Evolutionary conservation across 2,888 invertebrate genomes (phyloP), one percentile per base, ranked within the genome.

Genomic region (Tetragonula carbonaria): DNA sequence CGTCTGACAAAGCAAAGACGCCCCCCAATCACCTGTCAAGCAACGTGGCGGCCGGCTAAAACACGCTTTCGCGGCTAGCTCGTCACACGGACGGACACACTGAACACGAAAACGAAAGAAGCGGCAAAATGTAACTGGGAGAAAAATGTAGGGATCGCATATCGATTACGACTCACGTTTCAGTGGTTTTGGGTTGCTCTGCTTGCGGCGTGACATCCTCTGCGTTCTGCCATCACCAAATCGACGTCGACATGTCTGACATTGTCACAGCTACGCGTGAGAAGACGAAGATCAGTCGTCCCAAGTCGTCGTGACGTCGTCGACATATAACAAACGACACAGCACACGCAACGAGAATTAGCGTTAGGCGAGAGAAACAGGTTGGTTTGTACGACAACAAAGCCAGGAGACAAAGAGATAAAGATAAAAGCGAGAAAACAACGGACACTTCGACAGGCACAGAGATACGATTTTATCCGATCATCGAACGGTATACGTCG

Each of bases 111-210:
- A 63, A 75, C 63, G 74, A 76, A 76, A 68, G 21, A 72, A 59
- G 62, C 67, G 55, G 23, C 18, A 45, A 50, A 55, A 33, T 45
- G 53, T 38, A 33, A 51, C 18, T 28, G 23, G 38, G 67, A 21
- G 71, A 78, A 45, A 79, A 18, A 2, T 80, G 55, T 68, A 57
- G 74, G 72, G 80, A 74, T 66, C 74, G 65, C 73, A 68, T 66
- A 67, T 74, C 59, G 45, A 57, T 55, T 67, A 68, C 66, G 91
- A 97, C 97, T 97, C 95, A 98, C 98, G 97, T 98, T 98, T 98
- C 94, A 98, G 96, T 95, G 98, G 98, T 95, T 98, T 98, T 93
- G 98, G 98, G 96, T 98, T 98, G 96, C 98, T 98, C 96, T 98
- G 98, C 96, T 98, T 98, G 96, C 98, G 96, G 95, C 98, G 97